Conservation (phyloP, 2,113 vertebrate species). For the Nothobranchius furzeri region DNA sequence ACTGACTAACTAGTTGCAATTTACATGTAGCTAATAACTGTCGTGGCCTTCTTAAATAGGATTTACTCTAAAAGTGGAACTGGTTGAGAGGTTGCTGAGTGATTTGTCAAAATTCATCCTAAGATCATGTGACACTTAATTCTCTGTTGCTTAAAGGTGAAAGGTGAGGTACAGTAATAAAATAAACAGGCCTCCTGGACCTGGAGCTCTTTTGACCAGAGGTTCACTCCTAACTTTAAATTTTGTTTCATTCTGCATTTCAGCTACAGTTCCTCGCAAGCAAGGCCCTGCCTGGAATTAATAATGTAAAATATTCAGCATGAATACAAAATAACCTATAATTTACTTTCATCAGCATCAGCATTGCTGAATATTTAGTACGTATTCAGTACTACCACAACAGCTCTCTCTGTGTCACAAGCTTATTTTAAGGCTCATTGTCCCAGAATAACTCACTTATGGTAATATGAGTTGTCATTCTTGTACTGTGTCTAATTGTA, state of each 20-base stretch:
- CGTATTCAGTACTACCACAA: not conserved
- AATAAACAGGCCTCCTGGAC: too few relatives aligned
- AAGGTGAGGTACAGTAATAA: too few relatives aligned
- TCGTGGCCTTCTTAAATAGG: too few relatives aligned
- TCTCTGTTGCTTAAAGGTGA: too few relatives aligned
- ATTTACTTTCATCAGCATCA: constrained; percentile 6
- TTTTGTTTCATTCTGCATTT: not conserved
- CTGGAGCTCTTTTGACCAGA: too few relatives aligned
- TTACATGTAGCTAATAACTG: too few relatives aligned
- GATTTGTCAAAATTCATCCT: too few relatives aligned
- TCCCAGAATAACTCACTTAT: constrained; percentile 21
- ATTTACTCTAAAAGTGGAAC: too few relatives aligned
- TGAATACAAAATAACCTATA: not conserved
- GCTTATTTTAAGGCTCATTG: constrained; percentile 29
- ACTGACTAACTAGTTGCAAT: too few relatives aligned
- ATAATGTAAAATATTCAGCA: constrained; percentile 1
- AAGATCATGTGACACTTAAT: too few relatives aligned
- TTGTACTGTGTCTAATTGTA: constrained; percentile 58
- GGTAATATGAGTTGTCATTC: constrained; percentile 44
- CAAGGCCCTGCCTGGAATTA: not conserved
- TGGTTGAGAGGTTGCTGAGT: too few relatives aligned
- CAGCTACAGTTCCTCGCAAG: not conserved
- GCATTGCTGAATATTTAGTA: not conserved
- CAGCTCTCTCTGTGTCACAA: not conserved
- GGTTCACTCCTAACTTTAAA: not conserved